Base-by-base conservation (phyloP, 2,888 invertebrate genomes). In the Drosophila longiperda region DNA sequence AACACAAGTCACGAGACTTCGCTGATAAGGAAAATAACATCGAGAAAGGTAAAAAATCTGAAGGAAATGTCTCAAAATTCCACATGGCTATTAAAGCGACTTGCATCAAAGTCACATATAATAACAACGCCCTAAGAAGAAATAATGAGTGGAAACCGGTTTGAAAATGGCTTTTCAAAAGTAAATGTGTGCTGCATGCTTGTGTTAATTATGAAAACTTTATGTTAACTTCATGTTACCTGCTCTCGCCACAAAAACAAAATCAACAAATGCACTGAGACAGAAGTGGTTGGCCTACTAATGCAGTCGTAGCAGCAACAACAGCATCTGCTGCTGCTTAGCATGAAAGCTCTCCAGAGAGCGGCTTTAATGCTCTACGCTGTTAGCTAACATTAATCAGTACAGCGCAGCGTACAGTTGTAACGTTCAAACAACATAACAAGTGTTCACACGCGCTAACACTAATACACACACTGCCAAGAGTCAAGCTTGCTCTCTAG, bases 221-320 rank as follows among this genome's bases (percentile, higher is more conserved):
- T 65, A 78, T 61, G 61, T 64, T 84, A 78, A 78, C 45, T 45
- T 45, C 15, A 45, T 45, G 23, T 45, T 45, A 23, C 45, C 15
- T 45, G 23, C 45, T 15, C 77, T 82, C 73, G 65, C 62, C 52
- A 62, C 45, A 73, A 71, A 63, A 70, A 66, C 66, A 73, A 70
- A 50, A 34, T 26, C 75, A 78, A 72, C 69, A 81, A 79, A 84
- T 84, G 84, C 80, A 87, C 38, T 61, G 42, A 29, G 34, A 42
- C 54, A 64, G 75, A 57, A 57, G 83, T 83, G 63, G 87, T 87
- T 87, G 87, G 87, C 87, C 87, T 87, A 87, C 89, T 87, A 87
- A 89, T 89, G 85, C 88, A 80, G 63, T 55, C 33, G 57, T 49
- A 54, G 57, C 61, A 58, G 83, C 80, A 80, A 53, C 52, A 33